These are phyloP conservation scores for Ailurus styani DNA, from an alignment of 2,113 vertebrate genomes.

Conservation along the genomic window DNA sequence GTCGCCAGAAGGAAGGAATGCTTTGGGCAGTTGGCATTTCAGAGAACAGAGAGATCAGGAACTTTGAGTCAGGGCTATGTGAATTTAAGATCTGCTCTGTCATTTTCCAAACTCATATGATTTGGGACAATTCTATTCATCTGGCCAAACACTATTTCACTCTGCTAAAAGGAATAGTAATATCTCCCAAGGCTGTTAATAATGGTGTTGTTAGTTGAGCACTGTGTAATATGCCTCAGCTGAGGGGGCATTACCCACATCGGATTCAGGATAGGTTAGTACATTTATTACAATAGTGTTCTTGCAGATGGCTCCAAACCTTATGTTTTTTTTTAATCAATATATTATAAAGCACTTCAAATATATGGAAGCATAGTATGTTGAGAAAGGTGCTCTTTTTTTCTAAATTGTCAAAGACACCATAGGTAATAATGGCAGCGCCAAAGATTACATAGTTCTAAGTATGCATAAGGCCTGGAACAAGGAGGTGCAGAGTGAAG, in stretches of 20 bases:
- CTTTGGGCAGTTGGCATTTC: neutral
- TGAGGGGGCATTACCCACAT: too few relatives aligned
- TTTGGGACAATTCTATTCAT: neutral
- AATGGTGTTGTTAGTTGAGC: fast-evolving
- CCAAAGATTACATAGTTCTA: neutral
- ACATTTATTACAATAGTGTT: neutral
- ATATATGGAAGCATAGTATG: neutral
- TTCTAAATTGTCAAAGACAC: neutral
- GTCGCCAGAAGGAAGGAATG: neutral
- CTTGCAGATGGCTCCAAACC: neutral
- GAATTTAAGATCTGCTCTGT: neutral
- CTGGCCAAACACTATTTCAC: neutral
- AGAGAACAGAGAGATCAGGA: neutral
- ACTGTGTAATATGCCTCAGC: fast-evolving
- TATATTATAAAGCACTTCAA: neutral
- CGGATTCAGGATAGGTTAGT: neutral
- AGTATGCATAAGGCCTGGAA: neutral
- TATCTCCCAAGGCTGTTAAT: neutral
- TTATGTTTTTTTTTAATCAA: neutral
- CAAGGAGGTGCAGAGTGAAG: neutral
- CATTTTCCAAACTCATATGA: neutral
- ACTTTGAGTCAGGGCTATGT: neutral
- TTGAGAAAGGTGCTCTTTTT: neutral
- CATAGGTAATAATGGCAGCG: neutral
- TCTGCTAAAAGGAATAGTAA: neutral